Conservation (phyloP, 1,140 invertebrate species). For the Platyscapa corneri region DNA sequence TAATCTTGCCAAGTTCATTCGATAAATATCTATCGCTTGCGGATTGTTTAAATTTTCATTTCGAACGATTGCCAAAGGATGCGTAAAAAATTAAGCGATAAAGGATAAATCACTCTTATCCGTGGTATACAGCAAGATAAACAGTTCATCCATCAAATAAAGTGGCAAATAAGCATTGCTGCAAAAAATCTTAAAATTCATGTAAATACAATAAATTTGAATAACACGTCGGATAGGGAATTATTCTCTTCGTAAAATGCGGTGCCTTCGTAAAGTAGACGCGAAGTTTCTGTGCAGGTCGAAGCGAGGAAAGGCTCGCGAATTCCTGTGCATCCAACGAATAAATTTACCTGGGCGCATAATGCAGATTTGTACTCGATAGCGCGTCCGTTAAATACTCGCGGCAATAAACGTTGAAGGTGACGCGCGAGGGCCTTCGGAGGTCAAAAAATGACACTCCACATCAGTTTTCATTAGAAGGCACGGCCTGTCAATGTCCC, state of each 20-base stretch:
- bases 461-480: slow-evolving; percentile 38
- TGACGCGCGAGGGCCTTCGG: background rate
- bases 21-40: no score
- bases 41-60: no score
- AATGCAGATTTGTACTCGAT: slow-evolving; percentile 11
- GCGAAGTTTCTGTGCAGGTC: background rate
- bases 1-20: no score
- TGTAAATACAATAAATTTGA: background rate
- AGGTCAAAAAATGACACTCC: background rate
- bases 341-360: background rate
- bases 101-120: no score
- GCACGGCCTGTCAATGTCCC: background rate
- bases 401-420: slow-evolving; percentile 12
- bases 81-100: no score
- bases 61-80: no score
- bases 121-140: no score
- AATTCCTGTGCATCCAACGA: background rate
- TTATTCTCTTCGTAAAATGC: background rate
- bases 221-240: background rate
- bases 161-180: no score
- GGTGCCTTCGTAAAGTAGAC: background rate
- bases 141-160: no score
- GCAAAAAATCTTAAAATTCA: background rate
- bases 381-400: background rate
- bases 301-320: background rate